Percentiles rank a stretch among this genome's conserved stretches.
phyloP scores from a whole-genome alignment of 2,888 invertebrate genomes.

The Macaria notata region DNA sequence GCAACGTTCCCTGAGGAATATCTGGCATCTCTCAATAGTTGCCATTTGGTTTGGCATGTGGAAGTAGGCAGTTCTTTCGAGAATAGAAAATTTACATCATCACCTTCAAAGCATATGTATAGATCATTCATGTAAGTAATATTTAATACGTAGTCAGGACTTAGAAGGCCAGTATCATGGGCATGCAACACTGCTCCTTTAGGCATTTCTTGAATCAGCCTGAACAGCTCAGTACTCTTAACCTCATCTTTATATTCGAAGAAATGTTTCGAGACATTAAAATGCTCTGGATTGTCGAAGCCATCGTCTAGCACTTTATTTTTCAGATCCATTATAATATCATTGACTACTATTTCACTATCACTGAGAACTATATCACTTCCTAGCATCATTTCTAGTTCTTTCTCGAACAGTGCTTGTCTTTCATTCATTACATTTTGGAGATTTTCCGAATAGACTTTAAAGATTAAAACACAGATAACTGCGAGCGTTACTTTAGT shows the following conservation, averaged over 20 bases:
- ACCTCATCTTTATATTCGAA: constrained; percentile 83
- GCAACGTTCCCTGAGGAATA: constrained; percentile 66
- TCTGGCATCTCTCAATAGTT: constrained; percentile 72
- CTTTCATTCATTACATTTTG: constrained; percentile 52
- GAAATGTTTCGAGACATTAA: constrained; percentile 85
- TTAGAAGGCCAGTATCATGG: constrained; percentile 85
- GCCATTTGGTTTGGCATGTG: constrained; percentile 67
- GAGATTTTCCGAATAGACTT: constrained; percentile 18
- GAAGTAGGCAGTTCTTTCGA: constrained; percentile 45
- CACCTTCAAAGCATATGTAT: constrained; percentile 73
- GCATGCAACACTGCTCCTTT: constrained; percentile 89
- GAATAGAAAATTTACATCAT: constrained; percentile 54
- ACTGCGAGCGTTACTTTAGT: constrained; percentile 28
- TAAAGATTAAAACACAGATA: constrained; percentile 26
- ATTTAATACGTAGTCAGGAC: constrained; percentile 83
- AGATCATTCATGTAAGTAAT: constrained; percentile 84
- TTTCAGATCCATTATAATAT: constrained; percentile 83
- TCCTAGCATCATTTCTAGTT: constrained; percentile 76
- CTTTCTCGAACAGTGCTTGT: constrained; percentile 69
- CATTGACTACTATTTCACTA: constrained; percentile 79
- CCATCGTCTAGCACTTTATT: constrained; percentile 72
- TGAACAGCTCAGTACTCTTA: constrained; percentile 83
- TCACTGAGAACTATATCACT: constrained; percentile 72
- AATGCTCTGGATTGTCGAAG: constrained; percentile 70
- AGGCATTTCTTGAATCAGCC: constrained; percentile 85